Conservation (phyloP, 2,113 vertebrate genomes). For the Zootoca vivipara region DNA sequence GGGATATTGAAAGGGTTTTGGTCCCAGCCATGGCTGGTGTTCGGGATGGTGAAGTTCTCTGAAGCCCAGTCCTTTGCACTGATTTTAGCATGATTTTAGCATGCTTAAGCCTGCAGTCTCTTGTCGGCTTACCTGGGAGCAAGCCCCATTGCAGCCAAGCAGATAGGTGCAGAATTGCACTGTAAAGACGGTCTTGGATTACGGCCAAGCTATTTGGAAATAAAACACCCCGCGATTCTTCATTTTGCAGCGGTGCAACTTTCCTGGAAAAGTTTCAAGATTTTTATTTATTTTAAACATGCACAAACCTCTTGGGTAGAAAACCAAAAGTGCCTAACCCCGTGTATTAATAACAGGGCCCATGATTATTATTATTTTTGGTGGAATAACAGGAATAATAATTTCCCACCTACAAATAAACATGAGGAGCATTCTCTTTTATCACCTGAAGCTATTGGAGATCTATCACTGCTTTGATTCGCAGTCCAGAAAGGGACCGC, state of each 20-base stretch:
- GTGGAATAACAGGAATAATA: not conserved
- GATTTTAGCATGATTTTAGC: not conserved
- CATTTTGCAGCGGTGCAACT: not conserved
- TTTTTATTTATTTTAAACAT: not conserved
- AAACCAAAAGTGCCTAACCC: not conserved
- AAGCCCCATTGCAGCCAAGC: not conserved
- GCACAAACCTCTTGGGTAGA: not conserved
- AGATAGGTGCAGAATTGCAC: not conserved
- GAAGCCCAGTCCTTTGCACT: not conserved
- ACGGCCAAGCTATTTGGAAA: not conserved
- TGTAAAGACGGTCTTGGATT: not conserved
- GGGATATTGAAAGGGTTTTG: not conserved
- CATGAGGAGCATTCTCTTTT: not conserved
- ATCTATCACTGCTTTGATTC: not conserved
- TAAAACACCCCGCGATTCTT: not conserved
- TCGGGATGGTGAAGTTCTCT: no score
- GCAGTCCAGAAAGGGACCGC: no score
- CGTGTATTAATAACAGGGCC: not conserved
- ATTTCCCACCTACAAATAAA: not conserved
- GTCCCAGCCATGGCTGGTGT: not conserved
- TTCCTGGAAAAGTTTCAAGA: not conserved
- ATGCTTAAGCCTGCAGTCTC: not conserved
- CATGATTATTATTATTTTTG: not conserved
- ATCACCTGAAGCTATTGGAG: not conserved
- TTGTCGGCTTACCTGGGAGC: not conserved